These are phyloP conservation scores for Esox niger DNA, from an alignment of 2,113 vertebrate genomes.

Conservation along the genomic window DNA sequence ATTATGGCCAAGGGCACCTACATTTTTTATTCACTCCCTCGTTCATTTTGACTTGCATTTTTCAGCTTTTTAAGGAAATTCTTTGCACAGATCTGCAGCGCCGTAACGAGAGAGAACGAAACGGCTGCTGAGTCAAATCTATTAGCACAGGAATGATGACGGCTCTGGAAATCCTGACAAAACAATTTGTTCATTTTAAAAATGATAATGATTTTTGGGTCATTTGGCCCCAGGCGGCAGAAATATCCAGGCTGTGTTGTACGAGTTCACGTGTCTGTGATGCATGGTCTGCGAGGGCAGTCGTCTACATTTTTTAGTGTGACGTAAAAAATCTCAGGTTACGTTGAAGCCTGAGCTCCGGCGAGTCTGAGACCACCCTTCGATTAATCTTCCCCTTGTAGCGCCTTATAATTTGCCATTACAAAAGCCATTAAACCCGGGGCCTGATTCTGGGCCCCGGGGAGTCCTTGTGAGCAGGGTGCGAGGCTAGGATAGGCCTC, in stretches of 20 bases:
- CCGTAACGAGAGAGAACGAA: slow-evolving; percentile 47
- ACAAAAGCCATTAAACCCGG: slow-evolving; percentile 75
- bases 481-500: slow-evolving; percentile 47
- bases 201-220: slow-evolving; percentile 77
- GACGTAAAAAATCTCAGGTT: slow-evolving; percentile 67
- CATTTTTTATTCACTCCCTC: slow-evolving; percentile 48
- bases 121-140: slow-evolving; percentile 61
- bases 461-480: slow-evolving; percentile 58
- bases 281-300: slow-evolving; percentile 63
- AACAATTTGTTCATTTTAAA: slow-evolving; percentile 82
- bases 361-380: slow-evolving; percentile 61
- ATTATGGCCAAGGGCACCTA: not conserved
- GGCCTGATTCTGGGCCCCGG: slow-evolving; percentile 65
- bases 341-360: slow-evolving; percentile 60
- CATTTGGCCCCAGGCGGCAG: slow-evolving; percentile 53
- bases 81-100: no score
- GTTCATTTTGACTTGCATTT: slow-evolving; percentile 54
- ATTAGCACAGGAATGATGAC: slow-evolving; percentile 74
- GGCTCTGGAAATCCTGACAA: slow-evolving; percentile 75
- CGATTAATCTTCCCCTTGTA: slow-evolving; percentile 83
- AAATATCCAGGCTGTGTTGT: slow-evolving; percentile 47
- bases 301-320: slow-evolving; percentile 66
- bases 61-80: no score
- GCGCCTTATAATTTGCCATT: slow-evolving; percentile 79
- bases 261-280: slow-evolving; percentile 65